Conservation (phyloP, 2,113 vertebrate species). For the Myanophis thanlyinensis region DNA sequence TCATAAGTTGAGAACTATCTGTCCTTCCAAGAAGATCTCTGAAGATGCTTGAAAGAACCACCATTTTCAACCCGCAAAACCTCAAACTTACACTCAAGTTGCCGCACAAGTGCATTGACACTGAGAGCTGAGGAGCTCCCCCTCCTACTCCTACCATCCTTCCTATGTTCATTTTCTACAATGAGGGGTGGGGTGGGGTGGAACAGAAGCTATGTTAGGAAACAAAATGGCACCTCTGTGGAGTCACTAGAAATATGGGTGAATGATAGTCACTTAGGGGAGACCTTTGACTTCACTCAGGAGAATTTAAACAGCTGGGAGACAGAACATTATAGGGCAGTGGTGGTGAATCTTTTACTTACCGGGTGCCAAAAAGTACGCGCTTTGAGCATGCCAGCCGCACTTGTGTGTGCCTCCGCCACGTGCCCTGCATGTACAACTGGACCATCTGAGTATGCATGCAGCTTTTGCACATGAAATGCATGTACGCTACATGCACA, state of each 20-base stretch:
- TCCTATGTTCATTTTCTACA: background rate
- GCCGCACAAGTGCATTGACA: background rate
- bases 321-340: background rate
- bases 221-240: background rate
- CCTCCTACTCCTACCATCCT: background rate
- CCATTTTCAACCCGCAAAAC: background rate
- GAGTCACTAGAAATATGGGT: background rate
- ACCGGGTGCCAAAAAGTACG: too few relatives aligned
- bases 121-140: background rate
- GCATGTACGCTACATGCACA: too few relatives aligned
- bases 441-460: too few relatives aligned
- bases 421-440: too few relatives aligned
- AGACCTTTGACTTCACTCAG: background rate
- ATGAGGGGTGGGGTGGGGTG: accelerated
- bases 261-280: background rate
- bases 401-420: too few relatives aligned
- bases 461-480: too few relatives aligned
- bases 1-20: too few relatives aligned
- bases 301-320: background rate
- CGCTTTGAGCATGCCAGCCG: too few relatives aligned
- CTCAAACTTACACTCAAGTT: background rate
- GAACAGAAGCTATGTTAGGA: background rate
- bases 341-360: too few relatives aligned
- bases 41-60: background rate
- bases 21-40: background rate